These are phyloP conservation scores for Acanthoscelides obtectus DNA, from an alignment of 2,888 invertebrate genomes.

Conservation along the genomic window DNA sequence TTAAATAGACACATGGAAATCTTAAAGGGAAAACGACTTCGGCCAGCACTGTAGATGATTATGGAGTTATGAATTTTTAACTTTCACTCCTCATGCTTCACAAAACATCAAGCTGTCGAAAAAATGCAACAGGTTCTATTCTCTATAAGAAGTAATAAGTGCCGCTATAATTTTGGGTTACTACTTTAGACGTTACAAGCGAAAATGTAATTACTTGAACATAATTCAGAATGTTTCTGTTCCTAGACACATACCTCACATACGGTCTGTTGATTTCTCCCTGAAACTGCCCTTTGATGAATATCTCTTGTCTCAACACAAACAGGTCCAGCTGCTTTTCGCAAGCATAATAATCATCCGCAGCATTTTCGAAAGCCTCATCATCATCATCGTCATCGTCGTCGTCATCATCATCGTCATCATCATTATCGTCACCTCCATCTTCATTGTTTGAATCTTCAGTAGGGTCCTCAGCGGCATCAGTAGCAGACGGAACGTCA, in stretches of 20 bases:
- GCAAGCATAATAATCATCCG: slow-evolving; percentile 39
- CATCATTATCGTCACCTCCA: slow-evolving; percentile 1
- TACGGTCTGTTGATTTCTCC: slow-evolving; percentile 22
- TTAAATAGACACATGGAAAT: no score
- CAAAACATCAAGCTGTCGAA: no score
- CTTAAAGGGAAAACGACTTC: no score
- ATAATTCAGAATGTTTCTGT: no score
- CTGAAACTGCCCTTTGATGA: slow-evolving; percentile 29
- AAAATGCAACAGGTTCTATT: no score
- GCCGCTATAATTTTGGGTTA: no score
- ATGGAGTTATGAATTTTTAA: no score
- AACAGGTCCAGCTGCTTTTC: slow-evolving; percentile 36
- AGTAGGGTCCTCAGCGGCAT: slow-evolving; percentile 2
- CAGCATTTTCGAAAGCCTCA: slow-evolving; percentile 44
- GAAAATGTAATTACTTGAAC: no score
- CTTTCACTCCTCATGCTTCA: no score
- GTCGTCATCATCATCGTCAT: slow-evolving; percentile 38
- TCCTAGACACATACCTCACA: slow-evolving; percentile 16
- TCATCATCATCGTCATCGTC: slow-evolving; percentile 40
- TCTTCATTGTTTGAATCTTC: neutral
- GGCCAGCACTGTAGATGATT: no score
- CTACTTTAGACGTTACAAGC: no score
- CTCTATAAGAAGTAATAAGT: no score
- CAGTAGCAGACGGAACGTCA: neutral
- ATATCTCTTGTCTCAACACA: slow-evolving; percentile 32